phyloP scores from a whole-genome alignment of 2,797 vertebrate species.

The Acanthornis magna region DNA sequence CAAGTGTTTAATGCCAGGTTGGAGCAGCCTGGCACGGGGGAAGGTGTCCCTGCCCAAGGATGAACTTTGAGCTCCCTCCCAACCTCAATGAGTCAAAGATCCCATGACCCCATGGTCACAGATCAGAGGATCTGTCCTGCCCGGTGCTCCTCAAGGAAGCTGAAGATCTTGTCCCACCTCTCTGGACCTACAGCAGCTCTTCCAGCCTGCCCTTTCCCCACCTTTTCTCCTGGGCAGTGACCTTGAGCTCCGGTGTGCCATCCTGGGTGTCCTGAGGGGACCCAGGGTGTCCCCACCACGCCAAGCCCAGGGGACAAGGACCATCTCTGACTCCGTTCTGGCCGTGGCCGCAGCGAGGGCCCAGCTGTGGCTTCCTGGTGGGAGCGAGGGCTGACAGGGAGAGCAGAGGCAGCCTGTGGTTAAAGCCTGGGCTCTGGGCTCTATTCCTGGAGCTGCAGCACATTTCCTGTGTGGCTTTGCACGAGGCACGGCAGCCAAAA shows the following conservation, averaged over 20 bases:
- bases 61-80: too few species aligned
- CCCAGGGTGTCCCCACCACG: background rate
- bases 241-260: background rate
- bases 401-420: background rate
- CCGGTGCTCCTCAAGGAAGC: background rate
- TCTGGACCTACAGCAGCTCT: background rate
- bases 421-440: constrained; percentile 25
- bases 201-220: background rate
- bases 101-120: background rate
- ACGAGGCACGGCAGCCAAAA: constrained; percentile 31
- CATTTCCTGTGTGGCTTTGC: constrained; percentile 57
- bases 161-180: background rate
- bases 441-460: constrained; percentile 50
- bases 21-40: background rate
- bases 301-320: background rate
- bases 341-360: background rate
- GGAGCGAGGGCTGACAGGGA: background rate
- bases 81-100: background rate
- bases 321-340: background rate
- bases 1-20: background rate
- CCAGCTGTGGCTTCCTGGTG: background rate
- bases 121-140: background rate
- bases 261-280: background rate
- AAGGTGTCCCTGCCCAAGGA: background rate
- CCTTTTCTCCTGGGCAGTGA: rapidly evolving